Base-by-base conservation (phyloP, 1,140 invertebrate genomes). In the Drosophila cardini region DNA sequence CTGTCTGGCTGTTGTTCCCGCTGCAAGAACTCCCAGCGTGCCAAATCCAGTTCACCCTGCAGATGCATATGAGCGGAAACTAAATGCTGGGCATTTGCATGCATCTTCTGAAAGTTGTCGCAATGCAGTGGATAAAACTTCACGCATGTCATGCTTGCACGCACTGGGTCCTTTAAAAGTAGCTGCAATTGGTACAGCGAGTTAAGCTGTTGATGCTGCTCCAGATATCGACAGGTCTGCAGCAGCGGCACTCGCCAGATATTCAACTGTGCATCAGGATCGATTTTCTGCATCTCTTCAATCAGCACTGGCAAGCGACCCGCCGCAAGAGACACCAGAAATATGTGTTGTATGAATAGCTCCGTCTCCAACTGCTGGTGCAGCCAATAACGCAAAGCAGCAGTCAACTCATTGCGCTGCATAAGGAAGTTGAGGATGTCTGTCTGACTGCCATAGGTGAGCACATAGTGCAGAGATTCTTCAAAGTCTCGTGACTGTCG, bases 61-160 rank as follows among this genome's bases (percentile, higher is more conserved):
- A 96, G 92, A 82, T 96, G 95, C 48, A 93, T 93, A 56, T 95
- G 93, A 0, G 95, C 95, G 7, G 94, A 93, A 0, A 92, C 60
- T n/a, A 96, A 92, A 72, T 94, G 93, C 64, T 94, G 91, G 0
- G 91, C 89, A 55, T 94, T 93, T 1, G 90, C 82, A 26, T 92
- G 92, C 34, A 96, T 78, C 72, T 95, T 94, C 0, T 92, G 92
- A 78, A 94, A 95, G 55, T 91, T 93, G 1, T 91, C 91, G 4
- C 93, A 92, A 32, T 94, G 93, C 18, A 94, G 92, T 0, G 94
- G 91, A 83, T 96, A 96, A 82, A 96, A 95, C 65, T 94, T 93
- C 7, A 96, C 95, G 75, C 95, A 96, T 0, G 95, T 95, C 92
- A 96, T 96, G 0, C 95, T 94, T 0, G 96, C 95, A 61, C 96